Evolutionary conservation across 2,888 invertebrate species (phyloP).

Genomic region (Octodonta nipae): DNA sequence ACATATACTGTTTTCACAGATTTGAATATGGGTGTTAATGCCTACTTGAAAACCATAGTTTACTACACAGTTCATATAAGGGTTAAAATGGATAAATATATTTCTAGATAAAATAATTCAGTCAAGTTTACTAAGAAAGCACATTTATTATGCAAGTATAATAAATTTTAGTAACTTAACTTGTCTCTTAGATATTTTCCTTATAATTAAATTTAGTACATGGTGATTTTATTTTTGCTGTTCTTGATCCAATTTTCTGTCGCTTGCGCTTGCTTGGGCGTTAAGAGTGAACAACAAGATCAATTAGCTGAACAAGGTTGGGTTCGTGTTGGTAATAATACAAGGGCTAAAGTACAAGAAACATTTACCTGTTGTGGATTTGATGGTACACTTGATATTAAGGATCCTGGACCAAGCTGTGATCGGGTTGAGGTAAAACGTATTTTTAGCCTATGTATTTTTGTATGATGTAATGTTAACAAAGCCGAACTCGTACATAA

Average conservation of each 20-base stretch:
- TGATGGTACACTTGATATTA: conserved; percentile 24
- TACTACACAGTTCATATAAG: too few species aligned
- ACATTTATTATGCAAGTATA: too few species aligned
- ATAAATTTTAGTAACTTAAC: too few species aligned
- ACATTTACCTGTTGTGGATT: conserved; percentile 82
- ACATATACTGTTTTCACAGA: too few species aligned
- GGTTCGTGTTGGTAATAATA: conserved; percentile 53
- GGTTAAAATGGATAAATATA: too few species aligned
- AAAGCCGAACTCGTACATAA: too few species aligned
- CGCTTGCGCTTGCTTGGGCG: conserved; percentile 86
- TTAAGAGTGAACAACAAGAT: conserved; percentile 75
- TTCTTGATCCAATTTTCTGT: conserved; percentile 92
- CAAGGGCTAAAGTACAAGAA: conserved; percentile 61
- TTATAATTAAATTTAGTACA: conserved; percentile 52
- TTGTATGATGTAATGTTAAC: too few species aligned
- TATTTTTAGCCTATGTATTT: too few species aligned
- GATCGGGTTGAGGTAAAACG: conserved; percentile 40
- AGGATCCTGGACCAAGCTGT: conserved; percentile 43
- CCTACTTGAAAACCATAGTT: too few species aligned
- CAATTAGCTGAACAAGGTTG: conserved; percentile 78
- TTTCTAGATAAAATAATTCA: too few species aligned
- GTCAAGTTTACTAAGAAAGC: too few species aligned
- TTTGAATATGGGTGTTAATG: too few species aligned
- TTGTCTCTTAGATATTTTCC: conserved; percentile 20
- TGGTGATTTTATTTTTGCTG: conserved; percentile 86